phyloP scores from a whole-genome alignment of 2,113 vertebrate genomes.

The Calcarius ornatus region DNA sequence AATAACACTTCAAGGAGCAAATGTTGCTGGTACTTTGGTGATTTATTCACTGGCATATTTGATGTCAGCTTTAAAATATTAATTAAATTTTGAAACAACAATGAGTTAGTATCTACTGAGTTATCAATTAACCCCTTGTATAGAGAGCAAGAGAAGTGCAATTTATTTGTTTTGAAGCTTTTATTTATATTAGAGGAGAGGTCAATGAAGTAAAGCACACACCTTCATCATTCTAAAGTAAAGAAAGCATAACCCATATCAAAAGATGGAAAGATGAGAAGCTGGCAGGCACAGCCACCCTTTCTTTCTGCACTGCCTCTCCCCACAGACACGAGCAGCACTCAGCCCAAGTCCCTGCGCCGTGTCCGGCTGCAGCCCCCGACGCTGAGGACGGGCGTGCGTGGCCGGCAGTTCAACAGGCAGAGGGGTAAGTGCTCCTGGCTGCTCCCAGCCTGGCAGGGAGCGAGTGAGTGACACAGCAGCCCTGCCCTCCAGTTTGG shows the following conservation, averaged over 20 bases:
- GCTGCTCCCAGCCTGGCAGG: background rate
- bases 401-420: conserved; percentile 84
- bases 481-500: background rate
- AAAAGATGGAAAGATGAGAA: background rate
- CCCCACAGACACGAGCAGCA: conserved; percentile 85
- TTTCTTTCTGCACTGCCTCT: background rate
- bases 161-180: background rate
- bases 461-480: background rate
- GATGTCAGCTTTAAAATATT: background rate
- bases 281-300: background rate
- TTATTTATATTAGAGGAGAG: background rate
- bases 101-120: background rate
- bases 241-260: background rate
- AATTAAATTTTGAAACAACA: background rate
- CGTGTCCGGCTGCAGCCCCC: conserved; percentile 85
- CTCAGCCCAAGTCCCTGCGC: conserved; percentile 80
- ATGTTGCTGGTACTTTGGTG: background rate
- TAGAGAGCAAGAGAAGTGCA: background rate
- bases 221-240: background rate
- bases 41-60: background rate
- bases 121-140: background rate
- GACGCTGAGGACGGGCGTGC: conserved; percentile 80
- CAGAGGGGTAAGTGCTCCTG: conserved; percentile 71
- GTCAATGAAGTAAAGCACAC: background rate
- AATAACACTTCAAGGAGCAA: background rate